A percentile compares a stretch with the other conserved stretches of the same genome.
Evolutionary conservation across 64 coral and sea anemone genomes (phyloP).

Genomic region (Orbicella faveolata): DNA sequence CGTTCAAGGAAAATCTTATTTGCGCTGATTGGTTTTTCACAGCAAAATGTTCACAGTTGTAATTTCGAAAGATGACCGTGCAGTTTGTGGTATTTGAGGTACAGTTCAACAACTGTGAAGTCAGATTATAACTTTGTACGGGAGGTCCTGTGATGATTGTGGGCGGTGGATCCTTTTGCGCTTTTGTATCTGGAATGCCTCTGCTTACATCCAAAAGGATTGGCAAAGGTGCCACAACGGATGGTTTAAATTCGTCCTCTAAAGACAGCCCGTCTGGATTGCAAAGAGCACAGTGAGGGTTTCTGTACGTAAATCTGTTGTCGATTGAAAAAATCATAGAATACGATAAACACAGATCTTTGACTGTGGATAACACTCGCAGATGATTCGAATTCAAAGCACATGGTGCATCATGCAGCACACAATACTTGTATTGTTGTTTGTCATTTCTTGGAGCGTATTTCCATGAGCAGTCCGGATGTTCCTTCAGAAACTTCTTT

Average conservation of each 20-base stretch:
- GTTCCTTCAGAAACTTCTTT: neutral
- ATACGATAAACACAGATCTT: slow-evolving; percentile 21
- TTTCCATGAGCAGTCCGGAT: neutral
- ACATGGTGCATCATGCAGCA: neutral
- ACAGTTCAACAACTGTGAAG: neutral
- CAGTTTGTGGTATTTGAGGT: neutral
- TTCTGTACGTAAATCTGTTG: neutral
- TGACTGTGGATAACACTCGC: neutral
- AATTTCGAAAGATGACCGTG: neutral
- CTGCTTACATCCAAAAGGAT: slow-evolving; percentile 24
- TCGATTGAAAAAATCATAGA: neutral
- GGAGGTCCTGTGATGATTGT: neutral
- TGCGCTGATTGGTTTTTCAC: neutral
- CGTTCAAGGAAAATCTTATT: neutral
- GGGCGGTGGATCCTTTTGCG: neutral
- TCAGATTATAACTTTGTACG: neutral
- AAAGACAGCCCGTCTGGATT: neutral
- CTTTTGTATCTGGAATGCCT: neutral
- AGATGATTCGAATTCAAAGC: neutral
- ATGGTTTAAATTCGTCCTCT: neutral
- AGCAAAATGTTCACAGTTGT: neutral
- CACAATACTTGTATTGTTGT: neutral
- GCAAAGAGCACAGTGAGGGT: slow-evolving; percentile 34
- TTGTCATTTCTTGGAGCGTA: neutral
- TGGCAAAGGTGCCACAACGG: neutral